A percentile compares a stretch with the other conserved stretches of the same genome.
Evolutionary conservation across 1,140 invertebrate genomes (phyloP).

Genomic region (Drosophila setifemur): DNA sequence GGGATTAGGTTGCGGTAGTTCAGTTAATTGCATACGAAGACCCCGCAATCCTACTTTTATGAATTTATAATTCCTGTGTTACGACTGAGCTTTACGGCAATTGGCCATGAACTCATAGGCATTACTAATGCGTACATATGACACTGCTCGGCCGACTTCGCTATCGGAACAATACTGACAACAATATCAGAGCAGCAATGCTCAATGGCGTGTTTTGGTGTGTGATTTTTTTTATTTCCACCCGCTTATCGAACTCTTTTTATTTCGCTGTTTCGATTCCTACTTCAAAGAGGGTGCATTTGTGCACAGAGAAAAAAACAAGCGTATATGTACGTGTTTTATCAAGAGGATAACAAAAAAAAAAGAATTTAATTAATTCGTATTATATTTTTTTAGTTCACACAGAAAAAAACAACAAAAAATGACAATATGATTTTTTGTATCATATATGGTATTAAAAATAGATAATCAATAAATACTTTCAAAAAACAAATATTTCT

Average conservation of each 20-base stretch:
- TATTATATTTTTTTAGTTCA: no score
- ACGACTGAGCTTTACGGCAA: neutral
- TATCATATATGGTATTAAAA: no score
- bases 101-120: slow-evolving; percentile 43
- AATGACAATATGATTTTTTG: no score
- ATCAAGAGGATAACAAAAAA: no score
- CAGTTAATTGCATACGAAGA: slow-evolving; percentile 14
- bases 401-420: no score
- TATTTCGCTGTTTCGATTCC: neutral
- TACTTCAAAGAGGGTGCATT: neutral
- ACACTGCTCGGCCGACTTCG: neutral
- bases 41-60: slow-evolving; percentile 5
- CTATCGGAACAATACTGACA: slow-evolving; percentile 5
- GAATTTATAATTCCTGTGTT: slow-evolving; percentile 43
- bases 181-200: slow-evolving; percentile 9
- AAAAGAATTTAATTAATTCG: no score
- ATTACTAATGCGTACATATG: neutral
- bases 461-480: no score
- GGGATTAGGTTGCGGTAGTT: slow-evolving; percentile 21
- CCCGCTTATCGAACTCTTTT: slow-evolving; percentile 9
- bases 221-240: slow-evolving; percentile 3
- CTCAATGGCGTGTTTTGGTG: slow-evolving; percentile 22
- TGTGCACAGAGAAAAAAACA: neutral
- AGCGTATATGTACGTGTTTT: neutral
- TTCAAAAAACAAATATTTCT: no score